A percentile compares a stretch with the other conserved stretches of the same genome.
Conservation (phyloP, 2,797 vertebrate species). For the Mormyrus proboscirostris region DNA sequence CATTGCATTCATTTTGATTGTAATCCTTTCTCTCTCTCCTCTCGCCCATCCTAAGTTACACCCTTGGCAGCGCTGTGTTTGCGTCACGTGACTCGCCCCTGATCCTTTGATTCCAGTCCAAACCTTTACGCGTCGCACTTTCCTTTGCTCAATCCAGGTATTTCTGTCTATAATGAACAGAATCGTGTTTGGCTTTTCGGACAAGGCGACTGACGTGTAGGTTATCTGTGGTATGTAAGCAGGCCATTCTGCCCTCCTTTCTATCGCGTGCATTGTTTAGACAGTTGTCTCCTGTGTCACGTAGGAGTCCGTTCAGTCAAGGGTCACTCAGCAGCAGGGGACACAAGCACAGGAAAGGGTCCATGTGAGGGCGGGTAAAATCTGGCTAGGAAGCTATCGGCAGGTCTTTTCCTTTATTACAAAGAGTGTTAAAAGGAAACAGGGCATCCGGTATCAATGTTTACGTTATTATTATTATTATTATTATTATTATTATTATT, state of each 20-base stretch:
- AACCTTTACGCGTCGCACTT: background rate
- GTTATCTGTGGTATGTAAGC: background rate
- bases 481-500: background rate
- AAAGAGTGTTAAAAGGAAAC: background rate
- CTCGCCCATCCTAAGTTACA: background rate
- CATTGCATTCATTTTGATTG: background rate
- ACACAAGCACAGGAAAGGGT: background rate
- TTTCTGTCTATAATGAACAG: background rate
- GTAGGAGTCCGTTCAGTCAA: background rate
- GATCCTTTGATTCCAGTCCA: background rate
- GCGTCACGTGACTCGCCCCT: background rate
- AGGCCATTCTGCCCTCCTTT: background rate
- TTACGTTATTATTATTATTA: background rate
- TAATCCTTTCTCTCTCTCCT: background rate
- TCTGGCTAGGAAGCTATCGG: background rate
- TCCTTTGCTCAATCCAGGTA: background rate
- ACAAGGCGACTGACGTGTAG: background rate
- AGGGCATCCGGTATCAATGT: background rate
- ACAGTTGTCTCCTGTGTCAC: background rate
- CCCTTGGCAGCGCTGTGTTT: background rate
- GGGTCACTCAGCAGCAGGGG: background rate
- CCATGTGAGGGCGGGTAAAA: background rate
- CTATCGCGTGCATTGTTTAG: background rate
- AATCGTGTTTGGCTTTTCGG: background rate
- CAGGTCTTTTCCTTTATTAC: background rate